A percentile compares a stretch with the other conserved stretches of the same genome.
Evolutionary conservation across 2,113 vertebrate species (phyloP).

Genomic region (Rhynchopsitta pachyrhyncha): DNA sequence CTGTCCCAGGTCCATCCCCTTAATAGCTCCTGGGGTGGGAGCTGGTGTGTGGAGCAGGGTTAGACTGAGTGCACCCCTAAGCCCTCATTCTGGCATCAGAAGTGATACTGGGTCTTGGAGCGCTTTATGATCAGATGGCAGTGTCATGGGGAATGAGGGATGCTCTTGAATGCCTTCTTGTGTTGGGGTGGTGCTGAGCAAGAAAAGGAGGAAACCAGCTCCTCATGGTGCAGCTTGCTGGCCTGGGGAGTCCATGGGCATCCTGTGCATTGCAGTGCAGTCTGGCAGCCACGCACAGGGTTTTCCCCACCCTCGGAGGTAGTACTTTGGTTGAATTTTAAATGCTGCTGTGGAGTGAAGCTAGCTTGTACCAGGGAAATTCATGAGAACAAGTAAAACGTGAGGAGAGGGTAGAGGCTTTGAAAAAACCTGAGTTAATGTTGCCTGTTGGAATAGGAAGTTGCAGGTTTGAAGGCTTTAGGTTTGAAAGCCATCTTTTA

Average conservation of each 20-base stretch:
- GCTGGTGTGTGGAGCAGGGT: fast-evolving
- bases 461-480: neutral
- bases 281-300: fast-evolving
- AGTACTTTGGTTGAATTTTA: neutral
- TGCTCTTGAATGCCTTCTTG: neutral
- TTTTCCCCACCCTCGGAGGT: neutral
- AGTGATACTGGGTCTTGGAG: neutral
- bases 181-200: neutral
- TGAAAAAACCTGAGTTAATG: neutral
- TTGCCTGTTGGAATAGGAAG: neutral
- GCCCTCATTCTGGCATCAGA: neutral
- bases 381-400: neutral
- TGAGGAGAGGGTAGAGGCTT: neutral
- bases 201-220: neutral
- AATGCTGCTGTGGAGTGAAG: neutral
- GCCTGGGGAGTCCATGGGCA: fast-evolving
- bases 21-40: neutral
- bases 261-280: fast-evolving
- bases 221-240: neutral
- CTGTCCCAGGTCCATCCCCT: neutral
- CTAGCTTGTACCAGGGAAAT: neutral
- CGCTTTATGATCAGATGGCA: neutral
- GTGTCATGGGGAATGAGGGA: neutral
- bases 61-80: neutral
- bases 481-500: neutral